Evolutionary conservation across 2,113 vertebrate species (phyloP).

Genomic region (Dasyurus viverrinus): DNA sequence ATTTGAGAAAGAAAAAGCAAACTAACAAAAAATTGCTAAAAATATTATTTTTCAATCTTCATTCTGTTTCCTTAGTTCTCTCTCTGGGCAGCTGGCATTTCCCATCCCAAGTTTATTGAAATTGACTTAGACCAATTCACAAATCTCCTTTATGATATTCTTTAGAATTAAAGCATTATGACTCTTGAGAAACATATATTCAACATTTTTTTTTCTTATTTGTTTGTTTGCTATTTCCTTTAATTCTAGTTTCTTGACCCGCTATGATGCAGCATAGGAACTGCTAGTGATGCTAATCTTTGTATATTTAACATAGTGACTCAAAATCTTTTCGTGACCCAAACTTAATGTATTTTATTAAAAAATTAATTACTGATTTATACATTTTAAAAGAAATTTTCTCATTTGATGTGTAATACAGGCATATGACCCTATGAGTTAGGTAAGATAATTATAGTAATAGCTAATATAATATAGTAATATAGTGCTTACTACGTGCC

Average conservation of each 20-base stretch:
- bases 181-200: background rate
- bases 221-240: background rate
- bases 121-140: background rate
- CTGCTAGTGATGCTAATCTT: background rate
- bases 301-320: background rate
- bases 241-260: background rate
- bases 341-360: background rate
- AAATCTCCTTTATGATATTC: background rate
- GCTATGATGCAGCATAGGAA: background rate
- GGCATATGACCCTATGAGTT: background rate
- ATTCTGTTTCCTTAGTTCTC: no score
- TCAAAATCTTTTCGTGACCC: background rate
- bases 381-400: background rate
- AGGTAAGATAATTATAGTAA: background rate
- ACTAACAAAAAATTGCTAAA: no score
- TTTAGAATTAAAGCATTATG: background rate
- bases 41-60: no score
- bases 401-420: background rate
- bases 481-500: background rate
- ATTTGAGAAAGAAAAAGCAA: no score
- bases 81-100: no score
- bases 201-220: background rate
- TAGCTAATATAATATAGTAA: background rate
- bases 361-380: background rate
- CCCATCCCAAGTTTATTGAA: no score